phyloP scores from a whole-genome alignment of 2,797 vertebrate species.

The Gymnocypris eckloni region DNA sequence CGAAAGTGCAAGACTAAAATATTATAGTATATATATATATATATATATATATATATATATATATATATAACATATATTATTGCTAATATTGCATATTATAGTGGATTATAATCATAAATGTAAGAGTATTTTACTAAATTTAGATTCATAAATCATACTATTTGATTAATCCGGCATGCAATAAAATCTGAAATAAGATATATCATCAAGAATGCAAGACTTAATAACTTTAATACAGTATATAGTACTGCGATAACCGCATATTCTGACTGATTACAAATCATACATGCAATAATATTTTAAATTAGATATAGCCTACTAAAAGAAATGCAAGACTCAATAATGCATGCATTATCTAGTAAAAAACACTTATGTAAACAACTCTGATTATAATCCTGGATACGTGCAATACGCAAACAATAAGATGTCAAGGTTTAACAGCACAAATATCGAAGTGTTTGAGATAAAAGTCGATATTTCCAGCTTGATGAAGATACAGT shows the following conservation, averaged over 20 bases:
- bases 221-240: neutral
- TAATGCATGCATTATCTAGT: neutral
- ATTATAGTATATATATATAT: no score
- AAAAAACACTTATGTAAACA: neutral
- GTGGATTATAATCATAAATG: neutral
- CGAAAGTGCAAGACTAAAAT: neutral
- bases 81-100: no score
- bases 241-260: neutral
- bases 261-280: neutral
- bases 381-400: no score
- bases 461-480: neutral
- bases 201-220: neutral
- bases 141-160: no score
- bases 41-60: no score
- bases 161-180: neutral
- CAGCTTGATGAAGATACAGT: neutral
- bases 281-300: neutral
- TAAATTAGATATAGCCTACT: neutral
- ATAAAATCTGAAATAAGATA: neutral
- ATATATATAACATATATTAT: no score
- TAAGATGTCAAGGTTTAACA: neutral
- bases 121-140: neutral
- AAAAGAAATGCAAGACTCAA: neutral
- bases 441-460: neutral
- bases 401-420: neutral